Conservation (phyloP, 1,140 invertebrate genomes). For the Apis florea region DNA sequence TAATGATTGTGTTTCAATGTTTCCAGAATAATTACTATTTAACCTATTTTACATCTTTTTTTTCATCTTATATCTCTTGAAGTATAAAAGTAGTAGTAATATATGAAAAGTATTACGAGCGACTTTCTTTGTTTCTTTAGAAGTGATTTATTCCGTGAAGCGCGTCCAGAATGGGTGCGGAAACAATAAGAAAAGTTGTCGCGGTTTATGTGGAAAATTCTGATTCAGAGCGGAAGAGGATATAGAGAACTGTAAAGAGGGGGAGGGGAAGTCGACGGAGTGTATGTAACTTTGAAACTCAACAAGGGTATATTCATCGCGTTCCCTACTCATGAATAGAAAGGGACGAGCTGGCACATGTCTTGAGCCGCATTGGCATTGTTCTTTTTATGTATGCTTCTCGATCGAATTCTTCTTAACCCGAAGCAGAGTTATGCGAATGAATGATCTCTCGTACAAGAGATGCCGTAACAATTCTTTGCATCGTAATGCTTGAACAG, state of each 20-base stretch:
- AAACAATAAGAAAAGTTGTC: slow-evolving; percentile 48
- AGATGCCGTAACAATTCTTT: slow-evolving; percentile 44
- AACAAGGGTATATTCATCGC: slow-evolving; percentile 61
- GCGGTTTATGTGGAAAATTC: slow-evolving; percentile 55
- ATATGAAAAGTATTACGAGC: not conserved
- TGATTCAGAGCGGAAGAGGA: slow-evolving; percentile 56
- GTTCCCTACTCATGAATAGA: slow-evolving; percentile 51
- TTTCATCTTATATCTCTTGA: not conserved
- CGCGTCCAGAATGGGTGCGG: slow-evolving; percentile 29
- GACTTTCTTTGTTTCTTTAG: slow-evolving; percentile 15
- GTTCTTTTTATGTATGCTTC: slow-evolving; percentile 45
- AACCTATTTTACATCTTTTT: too few relatives aligned
- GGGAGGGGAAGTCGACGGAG: slow-evolving; percentile 43
- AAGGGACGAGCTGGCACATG: slow-evolving; percentile 51
- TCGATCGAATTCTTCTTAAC: slow-evolving; percentile 46
- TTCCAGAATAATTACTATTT: not conserved
- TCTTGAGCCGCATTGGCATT: slow-evolving; percentile 39
- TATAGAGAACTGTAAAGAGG: slow-evolving; percentile 47
- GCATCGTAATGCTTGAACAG: slow-evolving; percentile 24
- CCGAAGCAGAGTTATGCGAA: slow-evolving; percentile 25
- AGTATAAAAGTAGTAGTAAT: not conserved
- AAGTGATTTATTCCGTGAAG: slow-evolving; percentile 34
- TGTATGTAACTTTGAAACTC: slow-evolving; percentile 63
- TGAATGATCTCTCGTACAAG: slow-evolving; percentile 26
- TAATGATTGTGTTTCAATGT: not conserved